Base-by-base conservation (phyloP, 2,888 invertebrate genomes). In the Microdon myrmicae region DNA sequence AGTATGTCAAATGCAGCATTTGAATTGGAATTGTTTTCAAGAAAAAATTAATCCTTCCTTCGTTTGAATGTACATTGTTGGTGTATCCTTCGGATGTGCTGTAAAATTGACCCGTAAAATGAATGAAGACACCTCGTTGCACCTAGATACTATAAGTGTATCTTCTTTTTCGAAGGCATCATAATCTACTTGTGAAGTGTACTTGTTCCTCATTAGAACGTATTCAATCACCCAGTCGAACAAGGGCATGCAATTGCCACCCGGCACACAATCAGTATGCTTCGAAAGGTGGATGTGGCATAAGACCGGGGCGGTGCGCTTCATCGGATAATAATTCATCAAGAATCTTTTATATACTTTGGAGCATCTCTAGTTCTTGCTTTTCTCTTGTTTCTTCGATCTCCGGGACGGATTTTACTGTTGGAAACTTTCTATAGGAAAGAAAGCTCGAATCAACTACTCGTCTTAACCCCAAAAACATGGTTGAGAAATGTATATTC, bases 401-500 rank as follows among this genome's bases (percentile, higher is more conserved):
- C 4, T 13, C 3, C n/a, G 6, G 3, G 12, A 2, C 10, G 8
- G 20, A 0, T 9, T 14, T 29, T 29, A 29, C 29, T 29, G 20
- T 8, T 12, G 9, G 9, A 26, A 13, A n/a, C 7, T 7, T 10
- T 10, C 4, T 2, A 19, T 2, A 8, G 2, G 4, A 3, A 2
- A 8, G 10, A 16, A n/a, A 14, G 32, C 29, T 34, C 34, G 19
- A 4, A 41, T 49, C 39, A 61, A 39, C 64, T 51, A 31, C 64
- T 64, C 51, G 51, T 51, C 39, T 51, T 51, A 64, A 64, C 58
- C 58, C 43, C 49, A 43, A 58, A 49, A 28, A 53, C n/a, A n/a
- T n/a, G n/a, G n/a, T n/a, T n/a, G n/a, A n/a, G n/a, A n/a, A n/a
- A n/a, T n/a, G 51, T 58, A 35, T 64, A 38, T 45, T 64, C 64